Base-by-base conservation (phyloP, 2,888 invertebrate species). In the Nyleta sp. region DNA sequence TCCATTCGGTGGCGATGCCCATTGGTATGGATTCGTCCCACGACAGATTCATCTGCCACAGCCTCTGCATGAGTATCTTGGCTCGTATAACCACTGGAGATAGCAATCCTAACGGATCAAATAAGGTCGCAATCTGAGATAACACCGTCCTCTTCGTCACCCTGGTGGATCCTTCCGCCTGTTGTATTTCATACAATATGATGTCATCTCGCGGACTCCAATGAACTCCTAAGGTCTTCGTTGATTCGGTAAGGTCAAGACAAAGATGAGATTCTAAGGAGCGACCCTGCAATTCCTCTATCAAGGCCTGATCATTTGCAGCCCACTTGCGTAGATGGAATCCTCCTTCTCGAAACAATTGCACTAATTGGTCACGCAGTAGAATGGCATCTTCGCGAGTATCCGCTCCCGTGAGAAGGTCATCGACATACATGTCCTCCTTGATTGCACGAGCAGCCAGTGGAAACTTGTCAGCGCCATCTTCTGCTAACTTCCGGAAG, bases 1-100 rank as follows among this genome's bases (percentile, higher is more conserved):
- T 13, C 81, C 80, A 82, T 0, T 17, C 18, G 0, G 73, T 68
- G 7, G 71, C 48, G 0, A 81, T 22, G 3, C 50, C 38, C 8
- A 64, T 50, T 2, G 81, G 77, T 0, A 82, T 53, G 0, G 78
- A 72, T 42, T 81, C 80, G 15, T 83, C 81, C 81, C 82, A 83
- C 0, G 64, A 44, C 7, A 81, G 2, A 35, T 80, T 68, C 1
- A 24, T 15, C 31, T 59, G 65, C 82, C 82, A 81, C 4, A 59
- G 55, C 2, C 70, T 52, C 44, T 82, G 80, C 31, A 79, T 71
- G 5, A 82, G 38, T 1, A 57, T 57, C 44, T 83, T 81, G 0
- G 79, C 82, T 5, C 20, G 17, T 0, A 81, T 28, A 2, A 81
- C 62, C 7, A 82, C 59, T 3, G 81, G 81, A 33, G 71, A 67